Percentiles rank a stretch among this genome's conserved stretches.
These are phyloP conservation scores for Matsumurasca onukii DNA, from an alignment of 1,140 invertebrate genomes.

Conservation along the genomic window DNA sequence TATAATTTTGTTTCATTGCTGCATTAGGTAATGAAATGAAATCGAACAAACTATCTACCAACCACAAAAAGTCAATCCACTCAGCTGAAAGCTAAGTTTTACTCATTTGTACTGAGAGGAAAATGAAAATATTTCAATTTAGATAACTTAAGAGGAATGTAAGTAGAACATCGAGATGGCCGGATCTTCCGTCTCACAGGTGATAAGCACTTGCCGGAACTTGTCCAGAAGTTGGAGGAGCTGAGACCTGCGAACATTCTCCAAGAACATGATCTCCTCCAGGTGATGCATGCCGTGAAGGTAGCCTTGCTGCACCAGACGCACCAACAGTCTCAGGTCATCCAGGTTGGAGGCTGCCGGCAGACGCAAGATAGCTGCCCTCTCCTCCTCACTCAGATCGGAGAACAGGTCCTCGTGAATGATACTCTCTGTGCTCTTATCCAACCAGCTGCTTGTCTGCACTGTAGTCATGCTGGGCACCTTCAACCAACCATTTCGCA, in stretches of 20 bases:
- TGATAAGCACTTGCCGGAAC: conserved; percentile 89
- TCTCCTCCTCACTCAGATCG: conserved; percentile 65
- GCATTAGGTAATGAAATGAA: too few species aligned
- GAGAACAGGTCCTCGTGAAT: conserved; percentile 54
- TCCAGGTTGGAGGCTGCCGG: conserved; percentile 70
- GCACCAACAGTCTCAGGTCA: conserved; percentile 76
- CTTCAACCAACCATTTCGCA: too few species aligned
- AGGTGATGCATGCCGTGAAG: conserved; percentile 90
- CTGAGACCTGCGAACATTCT: conserved; percentile 87
- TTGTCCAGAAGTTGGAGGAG: conserved; percentile 88
- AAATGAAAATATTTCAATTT: too few species aligned
- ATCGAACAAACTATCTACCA: too few species aligned
- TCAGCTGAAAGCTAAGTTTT: too few species aligned
- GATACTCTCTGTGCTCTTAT: conserved; percentile 27
- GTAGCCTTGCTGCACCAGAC: conserved; percentile 70
- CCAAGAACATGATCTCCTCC: conserved; percentile 97
- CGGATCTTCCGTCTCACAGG: conserved; percentile 90
- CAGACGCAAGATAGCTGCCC: conserved; percentile 62
- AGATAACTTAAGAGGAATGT: conserved; percentile 34
- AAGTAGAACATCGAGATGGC: conserved; percentile 61
- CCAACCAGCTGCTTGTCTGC: conserved; percentile 34
- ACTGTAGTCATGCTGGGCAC: conserved; percentile 32
- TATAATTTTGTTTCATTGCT: too few species aligned
- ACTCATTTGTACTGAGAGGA: too few species aligned
- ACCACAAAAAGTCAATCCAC: too few species aligned